A percentile compares a stretch with the other conserved stretches of the same genome.
These are phyloP conservation scores for Lycorma delicatula DNA, from an alignment of 1,140 invertebrate species.

Conservation along the genomic window DNA sequence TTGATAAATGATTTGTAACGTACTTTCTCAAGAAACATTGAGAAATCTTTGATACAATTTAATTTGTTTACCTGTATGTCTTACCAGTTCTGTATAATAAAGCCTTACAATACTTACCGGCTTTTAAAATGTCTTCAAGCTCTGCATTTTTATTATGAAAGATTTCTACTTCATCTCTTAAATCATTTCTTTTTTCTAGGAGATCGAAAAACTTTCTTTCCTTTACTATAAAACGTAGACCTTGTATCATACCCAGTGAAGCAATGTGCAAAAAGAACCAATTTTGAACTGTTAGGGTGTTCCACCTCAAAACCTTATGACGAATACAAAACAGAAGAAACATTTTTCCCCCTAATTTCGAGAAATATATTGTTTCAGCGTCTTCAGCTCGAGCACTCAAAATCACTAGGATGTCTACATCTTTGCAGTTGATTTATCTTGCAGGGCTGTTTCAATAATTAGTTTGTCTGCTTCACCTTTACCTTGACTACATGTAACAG, in stretches of 20 bases:
- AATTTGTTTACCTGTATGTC: no score
- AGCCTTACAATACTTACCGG: background rate
- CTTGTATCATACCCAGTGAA: conserved; percentile 6
- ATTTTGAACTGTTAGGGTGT: conserved; percentile 1
- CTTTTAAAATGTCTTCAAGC: background rate
- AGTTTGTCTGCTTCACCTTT: background rate
- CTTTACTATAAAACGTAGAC: conserved; percentile 7
- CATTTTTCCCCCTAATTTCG: conserved; percentile 3
- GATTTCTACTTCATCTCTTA: background rate
- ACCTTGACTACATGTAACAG: background rate
- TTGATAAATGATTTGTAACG: no score
- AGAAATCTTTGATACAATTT: no score
- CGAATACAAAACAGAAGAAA: background rate
- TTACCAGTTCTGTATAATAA: no score
- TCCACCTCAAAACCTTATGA: conserved; percentile 1
- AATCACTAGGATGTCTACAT: conserved; percentile 8
- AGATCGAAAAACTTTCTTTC: conserved; percentile 2
- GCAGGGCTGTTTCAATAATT: background rate
- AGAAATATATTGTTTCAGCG: background rate
- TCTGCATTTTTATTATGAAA: background rate
- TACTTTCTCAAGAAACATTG: no score
- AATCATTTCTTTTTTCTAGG: background rate
- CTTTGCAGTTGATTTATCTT: background rate
- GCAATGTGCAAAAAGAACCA: conserved; percentile 4
- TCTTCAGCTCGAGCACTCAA: background rate